Evolutionary conservation across 2,797 vertebrate genomes (phyloP).

Genomic region (Oryzias sinensis): DNA sequence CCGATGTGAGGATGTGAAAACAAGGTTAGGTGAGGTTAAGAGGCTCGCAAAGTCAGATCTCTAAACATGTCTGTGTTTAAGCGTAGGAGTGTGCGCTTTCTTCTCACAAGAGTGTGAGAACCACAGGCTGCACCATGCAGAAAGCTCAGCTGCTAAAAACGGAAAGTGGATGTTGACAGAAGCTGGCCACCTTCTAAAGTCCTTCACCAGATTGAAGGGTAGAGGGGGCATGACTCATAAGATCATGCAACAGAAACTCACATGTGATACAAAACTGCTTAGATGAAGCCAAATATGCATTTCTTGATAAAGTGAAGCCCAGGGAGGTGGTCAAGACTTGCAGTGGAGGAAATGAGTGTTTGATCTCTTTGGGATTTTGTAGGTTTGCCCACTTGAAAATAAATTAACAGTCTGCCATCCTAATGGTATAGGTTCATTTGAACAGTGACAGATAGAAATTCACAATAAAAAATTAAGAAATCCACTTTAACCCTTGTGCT

Average conservation of each 20-base stretch:
- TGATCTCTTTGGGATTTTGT: too few species aligned
- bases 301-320: too few species aligned
- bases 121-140: slow-evolving; percentile 15
- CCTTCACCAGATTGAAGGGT: slow-evolving; percentile 3
- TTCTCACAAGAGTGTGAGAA: slow-evolving; percentile 32
- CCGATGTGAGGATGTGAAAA: neutral
- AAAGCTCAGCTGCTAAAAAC: slow-evolving; percentile 43
- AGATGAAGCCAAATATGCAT: too few species aligned
- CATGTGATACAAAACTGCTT: too few species aligned
- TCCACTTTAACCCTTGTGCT: too few species aligned
- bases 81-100: neutral
- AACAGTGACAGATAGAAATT: too few species aligned
- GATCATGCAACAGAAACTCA: neutral
- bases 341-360: too few species aligned
- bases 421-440: too few species aligned
- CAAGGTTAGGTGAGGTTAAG: neutral
- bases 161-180: slow-evolving; percentile 54
- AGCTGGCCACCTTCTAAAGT: slow-evolving; percentile 22
- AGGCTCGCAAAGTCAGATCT: slow-evolving; percentile 25
- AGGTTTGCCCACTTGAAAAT: too few species aligned
- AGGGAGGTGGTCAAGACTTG: too few species aligned
- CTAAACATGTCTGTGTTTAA: slow-evolving; percentile 19
- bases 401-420: too few species aligned
- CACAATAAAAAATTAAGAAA: too few species aligned
- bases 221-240: slow-evolving; percentile 6